Conservation (phyloP, 2,888 invertebrate genomes). For the Cantharis rufa region DNA sequence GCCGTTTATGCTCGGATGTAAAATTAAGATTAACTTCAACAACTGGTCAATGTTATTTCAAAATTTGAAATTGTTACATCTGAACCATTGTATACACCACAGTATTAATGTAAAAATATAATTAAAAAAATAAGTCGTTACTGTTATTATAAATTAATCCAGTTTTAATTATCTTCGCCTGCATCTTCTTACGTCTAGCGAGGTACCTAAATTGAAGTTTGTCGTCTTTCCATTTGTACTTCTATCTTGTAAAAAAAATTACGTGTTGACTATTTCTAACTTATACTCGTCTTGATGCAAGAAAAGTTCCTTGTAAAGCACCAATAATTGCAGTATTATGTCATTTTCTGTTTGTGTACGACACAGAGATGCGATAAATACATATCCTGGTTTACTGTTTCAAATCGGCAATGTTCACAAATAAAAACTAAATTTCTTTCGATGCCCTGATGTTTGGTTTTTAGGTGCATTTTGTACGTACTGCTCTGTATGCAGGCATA, state of each 20-base stretch:
- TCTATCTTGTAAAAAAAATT: background rate
- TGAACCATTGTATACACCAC: background rate
- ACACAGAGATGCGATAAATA: slow-evolving; percentile 61
- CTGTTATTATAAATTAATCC: background rate
- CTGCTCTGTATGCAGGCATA: slow-evolving; percentile 82
- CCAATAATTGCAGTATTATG: background rate
- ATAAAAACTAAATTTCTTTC: slow-evolving; percentile 65
- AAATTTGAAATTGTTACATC: background rate
- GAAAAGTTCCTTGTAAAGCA: background rate
- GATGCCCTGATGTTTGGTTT: slow-evolving; percentile 76
- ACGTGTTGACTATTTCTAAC: background rate
- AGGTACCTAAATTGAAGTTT: background rate
- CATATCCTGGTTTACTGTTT: slow-evolving; percentile 68
- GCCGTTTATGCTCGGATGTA: slow-evolving; percentile 60
- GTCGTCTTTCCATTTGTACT: background rate
- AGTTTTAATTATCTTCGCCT: background rate
- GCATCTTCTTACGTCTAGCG: background rate
- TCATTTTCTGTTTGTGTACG: slow-evolving; percentile 55
- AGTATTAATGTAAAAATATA: background rate
- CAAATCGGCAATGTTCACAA: slow-evolving; percentile 66
- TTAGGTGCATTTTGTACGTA: slow-evolving; percentile 76
- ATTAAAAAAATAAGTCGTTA: background rate
- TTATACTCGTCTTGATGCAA: background rate
- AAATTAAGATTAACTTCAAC: background rate
- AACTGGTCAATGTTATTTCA: background rate